Conservation (phyloP, 2,797 vertebrate species). For the Cuniculus paca region DNA sequence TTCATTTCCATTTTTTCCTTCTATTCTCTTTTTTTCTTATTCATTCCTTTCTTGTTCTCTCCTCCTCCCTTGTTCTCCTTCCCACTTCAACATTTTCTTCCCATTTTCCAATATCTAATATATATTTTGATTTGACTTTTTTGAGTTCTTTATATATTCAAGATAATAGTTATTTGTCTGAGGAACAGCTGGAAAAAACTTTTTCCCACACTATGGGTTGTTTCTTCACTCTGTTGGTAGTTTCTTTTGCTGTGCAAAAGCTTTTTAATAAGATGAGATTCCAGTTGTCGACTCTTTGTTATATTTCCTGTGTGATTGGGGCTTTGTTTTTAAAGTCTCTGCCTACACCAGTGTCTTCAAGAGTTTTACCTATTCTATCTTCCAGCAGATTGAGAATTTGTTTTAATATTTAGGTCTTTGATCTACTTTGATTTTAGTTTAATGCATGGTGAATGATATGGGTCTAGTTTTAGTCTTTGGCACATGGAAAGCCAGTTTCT, state of each 20-base stretch:
- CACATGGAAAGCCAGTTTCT: too few relatives aligned
- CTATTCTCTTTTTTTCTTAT: neutral
- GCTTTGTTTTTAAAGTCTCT: neutral
- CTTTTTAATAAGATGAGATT: neutral
- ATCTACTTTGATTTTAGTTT: too few relatives aligned
- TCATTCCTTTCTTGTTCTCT: neutral
- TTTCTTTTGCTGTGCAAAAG: neutral
- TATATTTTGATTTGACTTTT: neutral
- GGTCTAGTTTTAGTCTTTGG: too few relatives aligned
- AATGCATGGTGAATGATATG: too few relatives aligned
- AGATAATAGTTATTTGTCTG: neutral
- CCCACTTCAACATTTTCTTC: neutral
- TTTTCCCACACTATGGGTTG: neutral
- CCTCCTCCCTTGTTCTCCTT: rapidly evolving
- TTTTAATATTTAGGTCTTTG: too few relatives aligned
- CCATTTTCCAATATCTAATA: neutral
- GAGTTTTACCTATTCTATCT: neutral
- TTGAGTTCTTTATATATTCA: neutral
- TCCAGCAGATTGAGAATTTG: neutral
- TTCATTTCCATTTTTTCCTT: neutral
- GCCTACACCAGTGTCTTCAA: neutral
- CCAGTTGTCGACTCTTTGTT: neutral
- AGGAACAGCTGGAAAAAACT: neutral
- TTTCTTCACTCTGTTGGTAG: neutral
- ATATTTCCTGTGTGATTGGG: neutral